Evolutionary conservation across 2,113 vertebrate genomes (phyloP).

Genomic region (Pyxicephalus adspersus): DNA sequence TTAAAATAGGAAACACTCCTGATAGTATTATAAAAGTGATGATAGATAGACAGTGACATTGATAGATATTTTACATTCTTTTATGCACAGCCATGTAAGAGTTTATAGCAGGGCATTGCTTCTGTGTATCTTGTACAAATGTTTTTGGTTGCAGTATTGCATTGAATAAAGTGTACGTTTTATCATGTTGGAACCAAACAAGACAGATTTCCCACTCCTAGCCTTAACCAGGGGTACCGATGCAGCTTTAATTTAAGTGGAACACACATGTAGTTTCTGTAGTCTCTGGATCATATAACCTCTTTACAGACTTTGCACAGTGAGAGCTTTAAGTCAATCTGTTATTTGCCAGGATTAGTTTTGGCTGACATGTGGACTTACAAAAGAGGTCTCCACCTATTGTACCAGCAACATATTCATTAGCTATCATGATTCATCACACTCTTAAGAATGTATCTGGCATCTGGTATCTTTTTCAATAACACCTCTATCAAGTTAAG

Average conservation of each 20-base stretch:
- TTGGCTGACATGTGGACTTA: constrained; percentile 31
- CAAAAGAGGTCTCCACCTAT: constrained; percentile 46
- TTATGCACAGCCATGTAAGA: no score
- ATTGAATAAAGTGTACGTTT: no score
- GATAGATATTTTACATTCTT: no score
- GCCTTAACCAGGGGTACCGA: not conserved
- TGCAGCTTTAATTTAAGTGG: constrained; percentile 7
- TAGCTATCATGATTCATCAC: constrained; percentile 38
- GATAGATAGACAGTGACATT: no score
- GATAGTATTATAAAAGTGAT: no score
- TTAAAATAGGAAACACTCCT: no score
- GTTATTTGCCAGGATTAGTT: constrained; percentile 45
- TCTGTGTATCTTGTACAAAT: not conserved
- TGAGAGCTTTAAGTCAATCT: constrained; percentile 28
- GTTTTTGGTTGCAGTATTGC: no score
- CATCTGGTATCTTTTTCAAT: constrained; percentile 18
- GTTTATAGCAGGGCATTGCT: no score
- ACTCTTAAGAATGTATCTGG: constrained; percentile 18
- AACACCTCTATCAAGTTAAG: constrained; percentile 19
- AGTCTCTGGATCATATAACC: constrained; percentile 30
- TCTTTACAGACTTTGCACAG: constrained; percentile 36
- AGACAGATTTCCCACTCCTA: not conserved
- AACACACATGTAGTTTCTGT: constrained; percentile 25
- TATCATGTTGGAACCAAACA: not conserved
- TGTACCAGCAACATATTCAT: constrained; percentile 29